Base-by-base conservation (phyloP, 37 sponge, comb jelly and placozoan genomes). In the Ephydatia muelleri region DNA sequence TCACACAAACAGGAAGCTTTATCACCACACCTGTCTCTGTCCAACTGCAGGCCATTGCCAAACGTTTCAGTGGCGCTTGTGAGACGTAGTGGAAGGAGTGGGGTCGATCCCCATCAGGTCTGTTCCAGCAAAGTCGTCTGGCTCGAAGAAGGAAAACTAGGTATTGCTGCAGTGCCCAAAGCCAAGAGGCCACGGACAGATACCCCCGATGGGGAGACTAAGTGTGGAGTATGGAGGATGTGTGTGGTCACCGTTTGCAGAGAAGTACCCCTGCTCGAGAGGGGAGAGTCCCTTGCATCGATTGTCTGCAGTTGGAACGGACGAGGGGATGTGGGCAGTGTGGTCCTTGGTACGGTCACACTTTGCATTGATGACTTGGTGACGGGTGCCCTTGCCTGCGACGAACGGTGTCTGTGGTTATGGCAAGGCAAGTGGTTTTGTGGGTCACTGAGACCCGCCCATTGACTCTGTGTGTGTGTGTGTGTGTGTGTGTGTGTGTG, bases 351-450 rank as follows among this genome's bases (percentile, higher is more conserved):
- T 1, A 57, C 57, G 1, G 16, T 57, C 19, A 16, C 57, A 14
- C 16, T 57, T 21, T 57, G 19, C 16, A 16, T 5, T 57, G 57
- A 57, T 57, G 57, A 57, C 57, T 57, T 57, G 57, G 14, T 57
- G 19, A 14, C 19, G 16, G 57, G 16, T 57, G 57, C 57, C 19
- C 57, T 57, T 57, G 16, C 57, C 16, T 57, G 57, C 16, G 57
- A 57, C 16, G 57, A 57, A 14, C 57, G 57, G 57, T 57, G 57
- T 21, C 57, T 57, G 57, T 57, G 9, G 57, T 21, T 57, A 57
- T 57, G 57, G 57, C 57, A 57, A 57, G 57, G 57, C 57, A 57
- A n/a, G n/a, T n/a, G n/a, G n/a, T n/a, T n/a, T n/a, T n/a, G n/a
- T n/a, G n/a, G n/a, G n/a, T 43, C 47, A 43, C 8, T 4, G 47